These are phyloP conservation scores for Ophioderma brevispina DNA, from an alignment of 35 echinoderm and acorn worm genomes.

Conservation along the genomic window DNA sequence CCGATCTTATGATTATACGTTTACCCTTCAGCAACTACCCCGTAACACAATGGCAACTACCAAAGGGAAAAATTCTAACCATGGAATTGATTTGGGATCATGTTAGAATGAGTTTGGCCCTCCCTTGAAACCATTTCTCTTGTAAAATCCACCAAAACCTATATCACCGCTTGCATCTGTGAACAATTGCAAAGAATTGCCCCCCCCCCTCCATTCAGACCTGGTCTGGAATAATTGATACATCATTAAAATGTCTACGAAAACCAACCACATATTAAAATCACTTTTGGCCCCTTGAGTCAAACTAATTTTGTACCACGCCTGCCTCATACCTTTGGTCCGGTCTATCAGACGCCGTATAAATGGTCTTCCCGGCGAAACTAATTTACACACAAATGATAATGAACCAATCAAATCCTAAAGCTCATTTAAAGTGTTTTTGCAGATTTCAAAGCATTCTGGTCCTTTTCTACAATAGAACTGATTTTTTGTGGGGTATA, in stretches of 20 bases:
- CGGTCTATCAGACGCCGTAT: not conserved
- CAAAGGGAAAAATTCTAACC: not conserved
- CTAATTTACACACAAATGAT: not conserved
- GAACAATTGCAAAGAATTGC: not conserved
- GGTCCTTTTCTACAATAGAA: not conserved
- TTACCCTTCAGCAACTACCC: not conserved
- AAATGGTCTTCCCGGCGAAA: not conserved
- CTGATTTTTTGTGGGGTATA: not conserved
- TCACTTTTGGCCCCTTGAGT: no score
- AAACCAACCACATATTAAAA: not conserved
- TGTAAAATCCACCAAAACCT: not conserved
- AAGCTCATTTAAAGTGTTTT: not conserved
- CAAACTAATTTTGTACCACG: no score
- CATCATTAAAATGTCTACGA: not conserved
- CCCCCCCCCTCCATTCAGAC: not conserved
- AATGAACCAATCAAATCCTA: not conserved
- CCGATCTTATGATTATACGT: not conserved
- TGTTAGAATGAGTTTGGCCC: not conserved
- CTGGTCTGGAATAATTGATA: not conserved
- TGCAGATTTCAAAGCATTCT: not conserved
- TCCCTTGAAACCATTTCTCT: not conserved
- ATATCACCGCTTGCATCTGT: not conserved
- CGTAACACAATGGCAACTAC: not conserved
- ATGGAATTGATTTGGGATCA: not conserved
- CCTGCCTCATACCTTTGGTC: not conserved